Percentiles rank a stretch among this genome's conserved stretches.
phyloP scores from a whole-genome alignment of 1,140 invertebrate genomes.

The Littorina saxatilis region DNA sequence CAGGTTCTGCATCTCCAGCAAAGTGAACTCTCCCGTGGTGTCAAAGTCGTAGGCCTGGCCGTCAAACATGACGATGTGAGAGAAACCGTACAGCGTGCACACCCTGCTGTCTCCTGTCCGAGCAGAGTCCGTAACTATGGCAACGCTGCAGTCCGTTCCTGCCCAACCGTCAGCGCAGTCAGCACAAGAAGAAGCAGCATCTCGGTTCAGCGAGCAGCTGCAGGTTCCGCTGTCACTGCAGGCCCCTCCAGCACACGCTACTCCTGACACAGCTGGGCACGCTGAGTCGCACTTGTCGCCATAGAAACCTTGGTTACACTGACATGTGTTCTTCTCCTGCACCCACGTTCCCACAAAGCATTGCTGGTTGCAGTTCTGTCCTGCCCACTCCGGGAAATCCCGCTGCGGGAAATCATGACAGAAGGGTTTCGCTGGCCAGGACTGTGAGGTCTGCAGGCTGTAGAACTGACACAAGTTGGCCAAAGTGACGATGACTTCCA shows the following conservation, averaged over 20 bases:
- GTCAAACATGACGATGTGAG: constrained; percentile 56
- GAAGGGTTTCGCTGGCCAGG: constrained; percentile 44
- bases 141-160: constrained; percentile 50
- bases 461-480: constrained; percentile 41
- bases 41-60: constrained; percentile 50
- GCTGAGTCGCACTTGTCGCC: constrained; percentile 42
- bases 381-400: constrained; percentile 50
- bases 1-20: constrained; percentile 27
- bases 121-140: constrained; percentile 6
- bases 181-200: constrained; percentile 35
- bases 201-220: constrained; percentile 44
- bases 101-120: constrained; percentile 31
- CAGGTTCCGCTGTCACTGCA: constrained; percentile 50
- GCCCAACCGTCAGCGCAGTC: constrained; percentile 47
- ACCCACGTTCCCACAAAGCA: constrained; percentile 46
- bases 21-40: constrained; percentile 43
- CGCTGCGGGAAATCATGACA: constrained; percentile 47
- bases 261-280: constrained; percentile 38
- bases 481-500: constrained; percentile 44
- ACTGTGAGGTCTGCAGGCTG: background rate
- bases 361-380: constrained; percentile 37
- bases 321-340: constrained; percentile 20
- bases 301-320: constrained; percentile 52
- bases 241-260: constrained; percentile 40
- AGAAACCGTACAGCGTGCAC: constrained; percentile 45